These are phyloP conservation scores for Drosophila eugracilis DNA, from an alignment of 1,140 invertebrate species.

Conservation along the genomic window DNA sequence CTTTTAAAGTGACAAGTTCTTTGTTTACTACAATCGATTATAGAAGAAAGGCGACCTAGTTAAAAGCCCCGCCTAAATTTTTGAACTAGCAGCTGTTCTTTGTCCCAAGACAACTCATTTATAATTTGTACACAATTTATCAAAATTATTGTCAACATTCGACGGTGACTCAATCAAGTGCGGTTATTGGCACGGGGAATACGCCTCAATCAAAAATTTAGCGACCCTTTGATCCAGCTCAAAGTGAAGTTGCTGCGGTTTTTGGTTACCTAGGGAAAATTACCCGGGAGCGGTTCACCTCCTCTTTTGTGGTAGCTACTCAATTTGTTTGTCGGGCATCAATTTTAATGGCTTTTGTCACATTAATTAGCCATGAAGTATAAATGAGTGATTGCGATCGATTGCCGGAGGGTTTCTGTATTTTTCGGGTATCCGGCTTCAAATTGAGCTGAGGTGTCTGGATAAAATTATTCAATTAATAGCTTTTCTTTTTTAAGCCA, in stretches of 20 bases:
- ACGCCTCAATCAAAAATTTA: constrained; percentile 19
- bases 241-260: constrained; percentile 29
- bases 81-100: constrained; percentile 33
- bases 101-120: constrained; percentile 28
- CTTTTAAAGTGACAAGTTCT: constrained; percentile 24
- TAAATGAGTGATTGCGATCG: constrained; percentile 57
- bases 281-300: neutral
- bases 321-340: constrained; percentile 52
- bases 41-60: constrained; percentile 31
- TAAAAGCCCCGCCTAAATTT: constrained; percentile 14
- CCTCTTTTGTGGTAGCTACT: constrained; percentile 15
- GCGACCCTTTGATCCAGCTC: neutral
- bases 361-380: constrained; percentile 66
- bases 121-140: constrained; percentile 12
- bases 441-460: neutral
- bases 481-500: neutral
- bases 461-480: neutral
- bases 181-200: constrained; percentile 33
- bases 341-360: constrained; percentile 58
- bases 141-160: constrained; percentile 21
- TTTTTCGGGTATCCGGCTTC: neutral
- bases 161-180: constrained; percentile 35
- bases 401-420: neutral
- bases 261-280: constrained; percentile 26
- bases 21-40: constrained; percentile 48